Base-by-base conservation (phyloP, 2,888 invertebrate species). In the Iselma pallidipennis region DNA sequence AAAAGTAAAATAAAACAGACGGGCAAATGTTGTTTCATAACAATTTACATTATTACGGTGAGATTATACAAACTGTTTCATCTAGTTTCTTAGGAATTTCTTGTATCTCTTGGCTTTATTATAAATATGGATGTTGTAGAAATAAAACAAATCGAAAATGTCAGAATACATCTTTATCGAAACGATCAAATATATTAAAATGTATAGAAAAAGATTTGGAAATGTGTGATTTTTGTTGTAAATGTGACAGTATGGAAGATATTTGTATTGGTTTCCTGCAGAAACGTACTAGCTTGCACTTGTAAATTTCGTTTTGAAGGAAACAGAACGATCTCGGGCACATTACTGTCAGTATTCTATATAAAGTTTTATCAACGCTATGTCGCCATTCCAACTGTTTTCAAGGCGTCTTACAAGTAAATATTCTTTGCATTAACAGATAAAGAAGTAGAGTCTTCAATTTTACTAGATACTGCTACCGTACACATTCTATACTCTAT, bases 351-450 rank as follows among this genome's bases (percentile, higher is more conserved):
- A 21, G 14, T 33, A 55, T n/a, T n/a, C 16, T 57, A 49, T 37
- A 62, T 62, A 62, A 62, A 61, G 37, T 62, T 62, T 62, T 62
- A 62, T 62, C 62, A 37, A 50, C 25, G 45, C 25, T 48, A n/a
- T n/a, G 45, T 14, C 49, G 53, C 29, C 59, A 23, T 59, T 53
- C 7, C 59, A 49, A 16, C 9, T 37, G 37, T 7, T 37, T 37
- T 16, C 37, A 16, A 37, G 16, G 16, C 37, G 6, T 37, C 10
- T 19, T 21, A 42, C 2, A 12, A 42, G 19, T 42, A 21, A 42
- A 42, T 42, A 21, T 37, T 37, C 14, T 37, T 7, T 37, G 7
- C 16, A 37, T 37, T 37, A 37, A 37, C 14, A 16, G 16, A 16
- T 14, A 37, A 37, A 37, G 37, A 10, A 19, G 4, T 42, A 16